Evolutionary conservation across 2,888 invertebrate species (phyloP).

Genomic region (Proisotoma minuta): DNA sequence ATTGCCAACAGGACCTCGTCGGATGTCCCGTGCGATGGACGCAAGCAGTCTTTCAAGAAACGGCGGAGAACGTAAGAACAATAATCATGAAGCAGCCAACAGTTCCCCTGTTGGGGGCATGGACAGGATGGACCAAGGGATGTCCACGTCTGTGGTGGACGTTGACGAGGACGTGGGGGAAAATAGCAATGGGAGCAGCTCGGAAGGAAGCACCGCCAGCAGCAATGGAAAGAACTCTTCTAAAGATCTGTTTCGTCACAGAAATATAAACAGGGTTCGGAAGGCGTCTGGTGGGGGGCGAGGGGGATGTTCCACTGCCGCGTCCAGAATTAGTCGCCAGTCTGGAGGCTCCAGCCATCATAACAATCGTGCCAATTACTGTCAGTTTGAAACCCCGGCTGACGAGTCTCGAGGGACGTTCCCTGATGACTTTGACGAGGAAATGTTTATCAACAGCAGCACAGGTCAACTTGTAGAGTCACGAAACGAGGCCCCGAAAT

Average conservation of each 20-base stretch:
- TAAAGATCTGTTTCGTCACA: too few species aligned
- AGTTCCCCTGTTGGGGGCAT: too few species aligned
- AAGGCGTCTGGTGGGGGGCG: too few species aligned
- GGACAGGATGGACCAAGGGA: too few species aligned
- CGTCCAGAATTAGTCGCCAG: conserved; percentile 5
- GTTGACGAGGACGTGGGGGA: not conserved
- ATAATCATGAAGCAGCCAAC: not conserved
- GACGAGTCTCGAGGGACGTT: conserved; percentile 31
- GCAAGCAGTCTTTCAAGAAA: not conserved
- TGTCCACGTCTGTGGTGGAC: not conserved
- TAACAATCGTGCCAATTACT: conserved; percentile 27
- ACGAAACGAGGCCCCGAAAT: conserved; percentile 16
- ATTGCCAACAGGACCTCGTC: not conserved
- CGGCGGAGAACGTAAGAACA: not conserved
- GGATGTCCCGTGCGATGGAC: conserved; percentile 7
- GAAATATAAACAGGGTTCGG: too few species aligned
- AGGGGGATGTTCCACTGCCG: too few species aligned
- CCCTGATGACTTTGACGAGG: conserved; percentile 33
- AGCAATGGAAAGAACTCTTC: not conserved
- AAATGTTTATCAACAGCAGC: conserved; percentile 21
- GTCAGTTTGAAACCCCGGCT: conserved; percentile 34
- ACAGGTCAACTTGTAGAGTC: conserved; percentile 22
- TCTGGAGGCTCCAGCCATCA: not conserved
- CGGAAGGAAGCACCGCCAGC: too few species aligned
- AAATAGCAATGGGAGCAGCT: conserved; percentile 7